Evolutionary conservation across 2,888 invertebrate genomes (phyloP), one percentile per base, ranked within the genome.

Genomic region (Drosophila nr. perissopoda): DNA sequence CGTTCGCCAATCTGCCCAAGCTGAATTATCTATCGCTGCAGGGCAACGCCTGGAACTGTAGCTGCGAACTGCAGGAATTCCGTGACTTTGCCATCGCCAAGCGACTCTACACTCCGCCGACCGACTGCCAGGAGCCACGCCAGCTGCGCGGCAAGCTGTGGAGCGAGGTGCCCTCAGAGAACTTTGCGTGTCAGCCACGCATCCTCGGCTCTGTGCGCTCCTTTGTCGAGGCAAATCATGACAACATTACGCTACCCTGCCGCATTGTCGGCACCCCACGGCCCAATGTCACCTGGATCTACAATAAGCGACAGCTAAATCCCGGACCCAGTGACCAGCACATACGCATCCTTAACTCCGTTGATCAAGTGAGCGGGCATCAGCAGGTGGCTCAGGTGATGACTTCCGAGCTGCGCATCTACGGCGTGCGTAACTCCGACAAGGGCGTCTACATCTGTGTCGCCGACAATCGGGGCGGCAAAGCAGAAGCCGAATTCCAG

Each of bases 1-100:
- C 96, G 8, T 95, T 97, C 68, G 94, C 94, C 65, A 94, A 94
- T 38, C 93, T 97, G 61, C 94, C 94, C 2, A 95, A 95, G 75
- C 92, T 98, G 61, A 95, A 95, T 33, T 96, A 96, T 85, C 93
- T 98, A 51, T 96, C 96, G 63, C 94, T 98, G 1, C 95, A 95
- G 76, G 95, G 96, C 73, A 98, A 98, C 91, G 96, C 96, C 0
- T 98, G 98, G 98, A 95, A 96, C 71, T 98, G 98, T 91, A 97
- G 98, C 90, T 98, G 98, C 89, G 95, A 96, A 75, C 93, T 98
- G 62, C 95, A 96, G 88, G 94, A 95, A 25, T 96, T 98, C 79
- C 95, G 97, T 53, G 96, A 97, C 88, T 97, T 96, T 95, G 95
- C 95, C 18, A 95, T 96, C 13, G 94, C 95, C 69, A 95, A 95